Percentiles rank a stretch among this genome's conserved stretches.
phyloP scores from a whole-genome alignment of 2,888 invertebrate genomes.

The Hydrotaea diabolus region DNA sequence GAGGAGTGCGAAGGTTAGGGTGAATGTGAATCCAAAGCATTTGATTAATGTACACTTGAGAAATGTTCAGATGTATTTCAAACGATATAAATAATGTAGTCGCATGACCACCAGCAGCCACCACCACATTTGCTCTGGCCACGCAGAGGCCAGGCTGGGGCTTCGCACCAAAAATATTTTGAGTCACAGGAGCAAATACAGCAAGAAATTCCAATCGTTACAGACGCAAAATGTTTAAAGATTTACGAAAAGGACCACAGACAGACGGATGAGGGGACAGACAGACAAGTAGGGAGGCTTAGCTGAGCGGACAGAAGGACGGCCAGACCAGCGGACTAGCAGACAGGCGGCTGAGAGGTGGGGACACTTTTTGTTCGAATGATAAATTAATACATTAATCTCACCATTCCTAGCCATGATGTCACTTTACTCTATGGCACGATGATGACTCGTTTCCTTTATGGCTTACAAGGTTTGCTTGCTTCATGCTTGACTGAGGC shows the following conservation, averaged over 20 bases:
- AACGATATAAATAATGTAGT: conserved; percentile 13
- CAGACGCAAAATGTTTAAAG: too few species aligned
- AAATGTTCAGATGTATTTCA: neutral
- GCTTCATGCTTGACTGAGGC: neutral
- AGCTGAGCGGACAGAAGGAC: neutral
- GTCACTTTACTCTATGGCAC: neutral
- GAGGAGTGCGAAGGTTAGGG: neutral
- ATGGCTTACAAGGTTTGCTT: neutral
- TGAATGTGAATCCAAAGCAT: neutral
- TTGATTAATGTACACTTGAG: conserved; percentile 26
- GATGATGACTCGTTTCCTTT: conserved; percentile 7
- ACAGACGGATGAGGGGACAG: too few species aligned
- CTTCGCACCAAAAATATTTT: neutral
- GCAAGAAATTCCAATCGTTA: too few species aligned
- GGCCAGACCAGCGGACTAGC: too few species aligned
- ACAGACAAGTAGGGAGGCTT: too few species aligned
- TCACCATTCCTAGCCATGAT: neutral
- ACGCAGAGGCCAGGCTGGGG: neutral
- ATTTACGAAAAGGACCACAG: neutral
- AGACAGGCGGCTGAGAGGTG: too few species aligned
- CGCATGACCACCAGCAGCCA: neutral
- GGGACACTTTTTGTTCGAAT: neutral
- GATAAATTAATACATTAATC: conserved; percentile 29
- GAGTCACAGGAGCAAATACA: neutral
- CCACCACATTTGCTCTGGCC: neutral